phyloP scores from a whole-genome alignment of 2,113 vertebrate species.

The Hippocampus comes region DNA sequence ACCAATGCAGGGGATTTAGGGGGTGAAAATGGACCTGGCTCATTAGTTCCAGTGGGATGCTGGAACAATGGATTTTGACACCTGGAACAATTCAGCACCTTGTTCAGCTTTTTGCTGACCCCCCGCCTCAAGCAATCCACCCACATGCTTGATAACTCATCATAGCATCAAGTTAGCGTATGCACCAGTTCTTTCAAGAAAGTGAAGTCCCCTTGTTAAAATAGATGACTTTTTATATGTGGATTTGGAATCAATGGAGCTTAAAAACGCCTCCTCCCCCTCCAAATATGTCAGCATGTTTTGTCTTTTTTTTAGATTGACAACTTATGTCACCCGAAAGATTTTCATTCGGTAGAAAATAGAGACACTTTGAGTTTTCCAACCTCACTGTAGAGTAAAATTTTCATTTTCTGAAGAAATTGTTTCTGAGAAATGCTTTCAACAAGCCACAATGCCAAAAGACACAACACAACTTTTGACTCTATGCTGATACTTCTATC shows the following conservation, averaged over 20 bases:
- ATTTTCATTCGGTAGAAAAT: too few species aligned
- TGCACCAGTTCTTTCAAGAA: not conserved
- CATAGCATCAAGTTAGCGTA: conserved; percentile 1
- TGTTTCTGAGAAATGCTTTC: not conserved
- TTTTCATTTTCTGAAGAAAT: too few species aligned
- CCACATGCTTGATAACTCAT: conserved; percentile 50
- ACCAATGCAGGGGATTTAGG: conserved; percentile 65
- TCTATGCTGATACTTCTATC: not conserved
- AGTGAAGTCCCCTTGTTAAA: not conserved
- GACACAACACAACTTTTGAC: not conserved
- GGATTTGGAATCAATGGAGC: not conserved
- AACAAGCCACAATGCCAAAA: not conserved
- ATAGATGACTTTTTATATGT: not conserved
- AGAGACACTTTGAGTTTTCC: too few species aligned
- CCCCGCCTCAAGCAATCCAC: conserved; percentile 42
- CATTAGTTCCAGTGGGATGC: conserved; percentile 76
- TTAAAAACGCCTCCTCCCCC: not conserved
- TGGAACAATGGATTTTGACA: conserved; percentile 69
- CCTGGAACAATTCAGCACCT: conserved; percentile 74
- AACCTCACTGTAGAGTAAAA: too few species aligned
- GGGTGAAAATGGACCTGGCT: conserved; percentile 75
- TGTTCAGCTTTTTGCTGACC: conserved; percentile 52
- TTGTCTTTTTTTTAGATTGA: not conserved
- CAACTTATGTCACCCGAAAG: too few species aligned
- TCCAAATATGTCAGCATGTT: conserved; percentile 3